Evolutionary conservation across 2,113 vertebrate genomes (phyloP).

Genomic region (Syrrhaptes paradoxus): DNA sequence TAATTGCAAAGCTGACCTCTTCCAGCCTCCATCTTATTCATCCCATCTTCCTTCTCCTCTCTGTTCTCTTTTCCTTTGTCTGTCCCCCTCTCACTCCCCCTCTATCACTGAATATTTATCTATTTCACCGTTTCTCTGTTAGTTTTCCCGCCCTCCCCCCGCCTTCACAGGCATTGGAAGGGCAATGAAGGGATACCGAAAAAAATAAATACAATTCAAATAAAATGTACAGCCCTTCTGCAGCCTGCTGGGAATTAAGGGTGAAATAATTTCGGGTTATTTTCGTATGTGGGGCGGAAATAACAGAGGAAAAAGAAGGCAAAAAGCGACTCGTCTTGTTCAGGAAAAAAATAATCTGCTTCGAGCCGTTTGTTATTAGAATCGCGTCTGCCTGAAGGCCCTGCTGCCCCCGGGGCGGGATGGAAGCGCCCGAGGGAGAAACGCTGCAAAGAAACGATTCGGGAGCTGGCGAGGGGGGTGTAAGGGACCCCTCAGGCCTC

Average conservation of each 20-base stretch:
- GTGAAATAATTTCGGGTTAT: not conserved
- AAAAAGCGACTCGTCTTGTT: not conserved
- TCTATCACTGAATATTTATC: slow-evolving; percentile 39
- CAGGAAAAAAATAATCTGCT: not conserved
- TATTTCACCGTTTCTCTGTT: not conserved
- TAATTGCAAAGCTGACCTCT: slow-evolving; percentile 73
- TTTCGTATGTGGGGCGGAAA: not conserved
- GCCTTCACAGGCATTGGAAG: not conserved
- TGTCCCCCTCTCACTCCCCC: not conserved
- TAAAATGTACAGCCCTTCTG: not conserved
- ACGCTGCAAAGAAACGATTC: not conserved
- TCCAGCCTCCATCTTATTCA: slow-evolving; percentile 65
- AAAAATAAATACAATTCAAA: not conserved
- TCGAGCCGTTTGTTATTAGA: not conserved
- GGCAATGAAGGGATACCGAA: not conserved
- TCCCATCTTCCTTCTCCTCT: slow-evolving; percentile 36
- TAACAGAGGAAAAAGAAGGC: not conserved
- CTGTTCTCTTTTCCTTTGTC: slow-evolving; percentile 54
- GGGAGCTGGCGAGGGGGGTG: not conserved
- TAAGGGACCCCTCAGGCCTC: not conserved
- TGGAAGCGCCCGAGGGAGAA: not conserved
- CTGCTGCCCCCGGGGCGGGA: too few species aligned
- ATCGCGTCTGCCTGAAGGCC: not conserved
- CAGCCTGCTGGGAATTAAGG: not conserved
- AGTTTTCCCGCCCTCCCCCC: not conserved